Evolutionary conservation across 2,797 vertebrate species (phyloP), one percentile per base, ranked within the genome.

Genomic region (Huso huso): DNA sequence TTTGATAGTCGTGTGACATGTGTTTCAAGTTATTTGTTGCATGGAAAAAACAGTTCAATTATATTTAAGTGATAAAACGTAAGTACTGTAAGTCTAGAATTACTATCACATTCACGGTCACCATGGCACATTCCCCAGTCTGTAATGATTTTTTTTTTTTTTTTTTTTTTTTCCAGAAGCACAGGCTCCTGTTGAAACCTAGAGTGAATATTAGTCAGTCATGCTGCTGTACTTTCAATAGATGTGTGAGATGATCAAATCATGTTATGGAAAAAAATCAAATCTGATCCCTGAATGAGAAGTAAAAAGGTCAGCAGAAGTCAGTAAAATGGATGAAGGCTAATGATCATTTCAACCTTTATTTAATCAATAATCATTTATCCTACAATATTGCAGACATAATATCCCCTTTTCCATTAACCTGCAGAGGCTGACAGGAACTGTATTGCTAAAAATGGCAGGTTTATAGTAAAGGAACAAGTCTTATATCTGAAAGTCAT

Each of bases 291-390:
- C 57, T 63, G 73, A 77, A 76, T 61, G 64, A 69, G 70, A 67
- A 74, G 75, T 79, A 77, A 74, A 89, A 90, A 90, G 88, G 89
- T 90, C 87, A 90, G 62, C 48, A 78, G 81, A 83, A 87, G 85
- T 88, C 82, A 70, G 86, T 89, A 86, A 89, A 91, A 90, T 83
- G 85, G 85, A 90, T 90, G 87, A 90, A 89, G 87, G 85, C 88
- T 89, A 90, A 92, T 92, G 89, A 92, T 91, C 88, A 90, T 86
- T 87, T 90, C 88, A 92, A 92, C 88, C 89, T 90, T 92, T 90
- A 87, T 79, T 87, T 86, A 87, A 92, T 91, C 89, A 91, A 92
- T 92, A 91, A 90, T 90, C 87, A 90, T 91, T 91, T 87, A 88
- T 88, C 86, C 87, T 86, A 84, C 87, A 85, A 86, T 87, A 89